These are phyloP conservation scores for Phoeniculus purpureus DNA, from an alignment of 2,797 vertebrate species.

Conservation along the genomic window DNA sequence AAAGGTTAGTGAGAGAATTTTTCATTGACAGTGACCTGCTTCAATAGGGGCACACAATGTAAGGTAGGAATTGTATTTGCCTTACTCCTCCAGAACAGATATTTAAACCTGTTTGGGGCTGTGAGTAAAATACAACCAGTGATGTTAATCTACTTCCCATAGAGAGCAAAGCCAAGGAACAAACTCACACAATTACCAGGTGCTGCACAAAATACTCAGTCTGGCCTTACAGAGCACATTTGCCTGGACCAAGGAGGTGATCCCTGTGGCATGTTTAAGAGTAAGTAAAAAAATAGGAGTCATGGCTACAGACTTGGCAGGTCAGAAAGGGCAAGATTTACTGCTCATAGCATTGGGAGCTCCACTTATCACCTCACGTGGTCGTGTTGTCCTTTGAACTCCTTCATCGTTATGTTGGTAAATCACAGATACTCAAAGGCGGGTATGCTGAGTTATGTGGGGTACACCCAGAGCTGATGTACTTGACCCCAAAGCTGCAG, in stretches of 20 bases:
- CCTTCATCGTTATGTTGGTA: not conserved
- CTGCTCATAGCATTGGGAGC: not conserved
- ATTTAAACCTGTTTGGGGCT: conserved; percentile 12
- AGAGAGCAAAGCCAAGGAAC: conserved; percentile 6
- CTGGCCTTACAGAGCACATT: not conserved
- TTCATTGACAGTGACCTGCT: conserved; percentile 44
- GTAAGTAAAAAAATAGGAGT: not conserved
- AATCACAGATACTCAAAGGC: not conserved
- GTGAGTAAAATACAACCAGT: not conserved
- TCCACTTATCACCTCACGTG: not conserved
- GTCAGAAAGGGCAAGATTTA: not conserved
- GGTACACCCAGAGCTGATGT: not conserved
- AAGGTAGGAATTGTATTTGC: conserved; percentile 18
- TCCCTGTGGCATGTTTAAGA: not conserved
- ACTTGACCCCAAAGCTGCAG: not conserved
- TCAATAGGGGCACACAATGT: not conserved
- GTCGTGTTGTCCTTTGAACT: not conserved
- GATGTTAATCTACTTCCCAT: conserved; percentile 31
- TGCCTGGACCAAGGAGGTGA: not conserved
- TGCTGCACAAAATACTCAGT: not conserved
- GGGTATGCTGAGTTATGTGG: not conserved
- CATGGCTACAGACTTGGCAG: not conserved
- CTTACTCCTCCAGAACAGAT: not conserved
- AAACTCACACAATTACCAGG: conserved; percentile 23
- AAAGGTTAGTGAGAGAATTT: conserved; percentile 60